Evolutionary conservation across 1,140 invertebrate species (phyloP), one percentile per base, ranked within the genome.

Genomic region (Scylla paramamosain): DNA sequence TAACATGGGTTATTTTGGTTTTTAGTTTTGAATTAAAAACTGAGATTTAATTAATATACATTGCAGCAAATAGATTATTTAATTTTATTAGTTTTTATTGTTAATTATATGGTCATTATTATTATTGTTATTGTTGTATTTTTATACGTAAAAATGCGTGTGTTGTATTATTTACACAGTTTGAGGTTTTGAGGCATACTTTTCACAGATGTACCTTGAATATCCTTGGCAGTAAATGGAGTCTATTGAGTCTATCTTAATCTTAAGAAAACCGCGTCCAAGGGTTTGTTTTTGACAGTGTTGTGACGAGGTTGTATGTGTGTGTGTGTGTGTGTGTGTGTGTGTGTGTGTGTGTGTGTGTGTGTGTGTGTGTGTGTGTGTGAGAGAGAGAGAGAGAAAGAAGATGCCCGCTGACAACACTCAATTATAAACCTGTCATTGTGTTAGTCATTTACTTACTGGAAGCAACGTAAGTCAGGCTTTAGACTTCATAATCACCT

Each of bases 381-480:
- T 77, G 10, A 59, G 10, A 14, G 16, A 59, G 10, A 20, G 52
- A 14, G 52, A 59, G 52, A 59, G 52, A 59, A 7, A n/a, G 20
- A n/a, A n/a, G n/a, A 20, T 2, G 20, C 25, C 67, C 20, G 8
- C 8, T 77, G 25, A 77, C 67, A 77, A 77, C 67, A 77, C 67
- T 77, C 67, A 77, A 77, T 77, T n/a, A n/a, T 77, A 77, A 77
- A 77, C 67, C 25, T 77, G 67, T 77, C 25, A n/a, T 77, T 77
- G n/a, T 77, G 67, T 77, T 77, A 77, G 67, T 77, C 67, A 77
- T 77, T 77, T 77, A 77, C 67, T 77, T 77, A 77, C 67, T 77
- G 67, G 25, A 77, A n/a, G 67, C 25, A 77, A 77, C 16, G n/a
- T 77, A 77, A 77, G 67, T 77, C 67, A 25, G 25, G 67, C 67